phyloP scores from a whole-genome alignment of 2,888 invertebrate genomes.

The Dynastes grantii region DNA sequence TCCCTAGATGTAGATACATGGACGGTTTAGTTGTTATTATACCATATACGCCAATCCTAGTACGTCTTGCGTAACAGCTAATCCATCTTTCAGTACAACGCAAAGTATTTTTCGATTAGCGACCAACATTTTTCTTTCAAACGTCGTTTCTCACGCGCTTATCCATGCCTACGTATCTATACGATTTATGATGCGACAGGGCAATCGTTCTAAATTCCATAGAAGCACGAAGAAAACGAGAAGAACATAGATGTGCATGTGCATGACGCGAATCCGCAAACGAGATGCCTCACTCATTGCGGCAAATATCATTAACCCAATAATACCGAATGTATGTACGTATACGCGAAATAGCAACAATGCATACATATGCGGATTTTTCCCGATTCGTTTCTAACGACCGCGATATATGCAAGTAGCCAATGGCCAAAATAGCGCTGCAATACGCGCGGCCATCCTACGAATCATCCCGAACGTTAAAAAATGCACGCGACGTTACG shows the following conservation, averaged over 20 bases:
- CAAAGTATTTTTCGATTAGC: background rate
- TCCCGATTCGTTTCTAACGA: constrained; percentile 27
- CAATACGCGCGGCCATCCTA: background rate
- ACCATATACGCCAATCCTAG: no score
- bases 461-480: constrained; percentile 29
- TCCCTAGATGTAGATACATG: no score
- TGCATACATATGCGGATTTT: constrained; percentile 17
- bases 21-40: no score
- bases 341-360: constrained; percentile 22
- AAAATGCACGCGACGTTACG: constrained; percentile 35
- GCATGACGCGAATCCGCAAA: background rate
- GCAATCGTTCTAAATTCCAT: constrained; percentile 10
- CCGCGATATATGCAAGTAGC: background rate
- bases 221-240: constrained; percentile 17
- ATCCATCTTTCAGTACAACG: constrained; percentile 2
- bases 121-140: background rate
- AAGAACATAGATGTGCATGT: no score
- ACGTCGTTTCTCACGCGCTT: constrained; percentile 2
- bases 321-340: constrained; percentile 25
- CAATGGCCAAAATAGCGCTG: background rate
- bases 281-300: background rate
- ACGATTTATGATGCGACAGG: background rate
- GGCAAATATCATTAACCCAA: constrained; percentile 42
- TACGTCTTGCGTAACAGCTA: background rate
- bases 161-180: background rate